Evolutionary conservation across 1,140 invertebrate species (phyloP).

Genomic region (Polyergus mexicanus): DNA sequence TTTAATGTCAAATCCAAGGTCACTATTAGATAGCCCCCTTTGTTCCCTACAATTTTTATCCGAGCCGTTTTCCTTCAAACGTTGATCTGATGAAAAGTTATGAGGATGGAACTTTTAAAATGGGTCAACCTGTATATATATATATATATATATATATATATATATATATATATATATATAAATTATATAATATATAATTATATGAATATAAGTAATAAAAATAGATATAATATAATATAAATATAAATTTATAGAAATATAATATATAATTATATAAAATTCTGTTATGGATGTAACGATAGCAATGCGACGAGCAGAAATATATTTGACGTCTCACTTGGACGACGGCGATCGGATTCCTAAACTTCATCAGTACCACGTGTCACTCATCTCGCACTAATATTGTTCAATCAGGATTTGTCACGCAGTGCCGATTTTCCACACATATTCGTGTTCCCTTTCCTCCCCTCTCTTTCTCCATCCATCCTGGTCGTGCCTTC

Average conservation of each 20-base stretch:
- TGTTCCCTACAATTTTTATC: too few species aligned
- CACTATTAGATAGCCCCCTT: too few species aligned
- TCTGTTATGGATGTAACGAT: background rate
- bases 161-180: too few species aligned
- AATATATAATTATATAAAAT: background rate
- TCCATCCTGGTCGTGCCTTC: background rate
- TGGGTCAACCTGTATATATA: too few species aligned
- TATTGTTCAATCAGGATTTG: conserved; percentile 79
- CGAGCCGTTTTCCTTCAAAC: too few species aligned
- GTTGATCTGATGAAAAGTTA: too few species aligned
- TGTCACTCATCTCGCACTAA: conserved; percentile 64
- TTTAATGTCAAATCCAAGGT: too few species aligned
- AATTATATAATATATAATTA: background rate
- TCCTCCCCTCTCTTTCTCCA: background rate
- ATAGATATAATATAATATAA: background rate
- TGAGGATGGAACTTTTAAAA: too few species aligned
- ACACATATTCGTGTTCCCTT: conserved; percentile 61
- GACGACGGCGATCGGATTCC: conserved; percentile 43
- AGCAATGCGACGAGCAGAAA: background rate
- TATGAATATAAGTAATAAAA: background rate
- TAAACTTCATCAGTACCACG: conserved; percentile 56
- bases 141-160: too few species aligned
- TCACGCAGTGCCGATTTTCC: conserved; percentile 76
- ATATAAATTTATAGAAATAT: background rate
- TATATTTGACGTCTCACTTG: conserved; percentile 37